These are phyloP conservation scores for Tenthredo distinguenda DNA, from an alignment of 2,888 invertebrate species.

Conservation along the genomic window DNA sequence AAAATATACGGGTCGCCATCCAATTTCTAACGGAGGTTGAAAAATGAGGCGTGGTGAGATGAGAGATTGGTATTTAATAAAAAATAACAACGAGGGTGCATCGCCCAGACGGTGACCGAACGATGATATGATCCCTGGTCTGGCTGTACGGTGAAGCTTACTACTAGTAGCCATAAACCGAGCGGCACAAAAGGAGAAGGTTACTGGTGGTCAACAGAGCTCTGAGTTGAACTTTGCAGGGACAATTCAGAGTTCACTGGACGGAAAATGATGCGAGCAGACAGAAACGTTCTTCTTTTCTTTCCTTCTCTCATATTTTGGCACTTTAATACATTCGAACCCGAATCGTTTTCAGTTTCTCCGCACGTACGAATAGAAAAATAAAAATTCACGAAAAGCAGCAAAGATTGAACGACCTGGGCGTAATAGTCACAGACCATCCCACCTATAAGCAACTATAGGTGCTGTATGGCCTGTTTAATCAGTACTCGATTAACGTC, in stretches of 20 bases:
- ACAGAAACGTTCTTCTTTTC: background rate
- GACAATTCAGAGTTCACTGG: slow-evolving; percentile 1
- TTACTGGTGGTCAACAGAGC: slow-evolving; percentile 31
- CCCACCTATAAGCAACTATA: slow-evolving; percentile 6
- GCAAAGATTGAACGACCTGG: background rate
- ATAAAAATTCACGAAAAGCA: background rate
- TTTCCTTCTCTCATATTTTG: background rate
- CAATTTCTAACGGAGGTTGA: background rate
- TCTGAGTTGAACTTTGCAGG: slow-evolving; percentile 9
- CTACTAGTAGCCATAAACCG: slow-evolving; percentile 29
- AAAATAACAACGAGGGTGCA: slow-evolving; percentile 26
- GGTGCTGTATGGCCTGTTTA: slow-evolving; percentile 2
- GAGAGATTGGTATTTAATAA: slow-evolving; percentile 3
- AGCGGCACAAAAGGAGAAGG: slow-evolving; percentile 18
- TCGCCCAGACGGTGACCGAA: slow-evolving; percentile 29
- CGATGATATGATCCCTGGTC: slow-evolving; percentile 8
- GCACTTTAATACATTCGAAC: background rate
- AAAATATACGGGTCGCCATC: background rate
- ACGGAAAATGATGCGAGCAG: background rate
- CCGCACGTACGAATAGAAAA: background rate
- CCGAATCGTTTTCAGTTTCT: background rate
- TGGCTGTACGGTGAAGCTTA: background rate
- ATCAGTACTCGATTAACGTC: background rate
- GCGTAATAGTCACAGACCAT: background rate
- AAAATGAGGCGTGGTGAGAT: background rate